These are phyloP conservation scores for Solen grandis DNA, from an alignment of 1,140 invertebrate species.

Conservation along the genomic window DNA sequence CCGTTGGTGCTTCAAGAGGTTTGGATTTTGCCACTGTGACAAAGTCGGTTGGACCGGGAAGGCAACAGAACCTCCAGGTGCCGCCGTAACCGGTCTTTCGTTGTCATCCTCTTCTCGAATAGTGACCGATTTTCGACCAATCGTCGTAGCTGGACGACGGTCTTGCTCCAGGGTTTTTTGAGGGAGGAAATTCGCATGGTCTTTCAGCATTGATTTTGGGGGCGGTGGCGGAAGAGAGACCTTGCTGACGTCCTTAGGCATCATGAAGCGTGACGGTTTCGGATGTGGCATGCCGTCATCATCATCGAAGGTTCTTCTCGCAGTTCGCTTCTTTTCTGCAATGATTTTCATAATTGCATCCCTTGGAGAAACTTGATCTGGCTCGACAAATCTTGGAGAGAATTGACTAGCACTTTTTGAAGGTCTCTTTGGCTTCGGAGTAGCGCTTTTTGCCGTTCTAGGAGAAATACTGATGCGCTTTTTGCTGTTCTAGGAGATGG, in stretches of 20 bases:
- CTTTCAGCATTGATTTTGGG: not conserved
- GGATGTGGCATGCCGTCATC: constrained; percentile 12
- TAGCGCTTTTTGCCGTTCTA: not conserved
- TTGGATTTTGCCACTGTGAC: not conserved
- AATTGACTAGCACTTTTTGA: not conserved
- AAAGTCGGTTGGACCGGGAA: not conserved
- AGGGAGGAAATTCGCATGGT: not conserved
- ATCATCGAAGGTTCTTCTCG: not conserved
- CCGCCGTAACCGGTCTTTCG: constrained; percentile 11
- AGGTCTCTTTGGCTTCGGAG: not conserved
- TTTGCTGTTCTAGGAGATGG: not conserved
- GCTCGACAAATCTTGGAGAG: not conserved
- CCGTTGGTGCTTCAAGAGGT: not conserved
- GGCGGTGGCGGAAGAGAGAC: not conserved
- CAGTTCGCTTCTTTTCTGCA: not conserved
- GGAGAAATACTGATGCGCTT: not conserved
- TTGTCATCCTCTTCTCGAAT: constrained; percentile 31
- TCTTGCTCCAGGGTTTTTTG: not conserved
- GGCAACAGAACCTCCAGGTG: not conserved
- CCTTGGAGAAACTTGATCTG: not conserved
- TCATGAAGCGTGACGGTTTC: constrained; percentile 18
- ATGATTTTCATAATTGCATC: not conserved
- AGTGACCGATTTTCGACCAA: constrained; percentile 36
- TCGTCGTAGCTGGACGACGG: not conserved
- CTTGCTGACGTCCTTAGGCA: constrained; percentile 1